phyloP scores from a whole-genome alignment of 2,797 vertebrate genomes.

The Buphagus erythrorhynchus region DNA sequence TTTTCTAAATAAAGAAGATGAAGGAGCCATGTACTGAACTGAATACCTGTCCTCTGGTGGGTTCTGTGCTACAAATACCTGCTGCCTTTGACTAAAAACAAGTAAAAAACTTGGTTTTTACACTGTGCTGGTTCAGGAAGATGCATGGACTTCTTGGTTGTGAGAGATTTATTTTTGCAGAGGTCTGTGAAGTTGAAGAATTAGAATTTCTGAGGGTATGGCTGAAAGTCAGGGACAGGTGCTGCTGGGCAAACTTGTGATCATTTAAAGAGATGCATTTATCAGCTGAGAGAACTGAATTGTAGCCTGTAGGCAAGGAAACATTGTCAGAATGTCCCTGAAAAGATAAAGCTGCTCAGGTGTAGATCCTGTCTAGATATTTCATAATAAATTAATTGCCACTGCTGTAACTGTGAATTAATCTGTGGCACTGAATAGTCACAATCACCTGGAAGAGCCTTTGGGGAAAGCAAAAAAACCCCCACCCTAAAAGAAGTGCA shows the following conservation, averaged over 20 bases:
- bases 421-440: background rate
- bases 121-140: background rate
- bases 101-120: background rate
- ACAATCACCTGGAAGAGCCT: background rate
- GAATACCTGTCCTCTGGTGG: background rate
- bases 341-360: background rate
- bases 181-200: background rate
- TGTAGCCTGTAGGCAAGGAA: background rate
- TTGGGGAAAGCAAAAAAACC: background rate
- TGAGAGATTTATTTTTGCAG: background rate
- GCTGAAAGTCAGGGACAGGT: background rate
- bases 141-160: background rate
- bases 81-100: conserved; percentile 45
- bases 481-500: background rate
- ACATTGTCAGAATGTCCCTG: background rate
- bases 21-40: conserved; percentile 85
- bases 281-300: background rate
- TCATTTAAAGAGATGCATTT: background rate
- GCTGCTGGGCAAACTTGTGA: background rate
- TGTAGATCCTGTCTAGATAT: background rate
- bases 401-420: background rate
- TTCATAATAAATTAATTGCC: background rate
- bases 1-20: conserved; percentile 96
- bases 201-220: background rate
- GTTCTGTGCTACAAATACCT: conserved; percentile 31